Evolutionary conservation across 2,113 vertebrate species (phyloP), one percentile per base, ranked within the genome.

Genomic region (Rhabdornis inornatus): DNA sequence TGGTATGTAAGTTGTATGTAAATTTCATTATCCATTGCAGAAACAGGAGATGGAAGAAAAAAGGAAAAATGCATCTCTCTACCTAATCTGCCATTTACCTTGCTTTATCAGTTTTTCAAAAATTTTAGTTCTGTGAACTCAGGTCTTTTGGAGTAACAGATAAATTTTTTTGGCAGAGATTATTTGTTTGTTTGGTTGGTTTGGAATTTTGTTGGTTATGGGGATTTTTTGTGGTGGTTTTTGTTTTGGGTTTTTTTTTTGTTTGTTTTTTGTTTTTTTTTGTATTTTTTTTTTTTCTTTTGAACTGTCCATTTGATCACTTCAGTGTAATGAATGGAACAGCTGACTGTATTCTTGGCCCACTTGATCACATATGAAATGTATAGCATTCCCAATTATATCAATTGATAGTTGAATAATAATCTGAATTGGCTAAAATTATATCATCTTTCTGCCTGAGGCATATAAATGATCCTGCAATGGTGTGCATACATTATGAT

Each of bases 321-420:
- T 89, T 90, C 59, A 40, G 3, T 63, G 15, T 11, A 77, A 42
- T 27, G 22, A 85, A 57, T 47, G 31, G 42, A 85, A 60, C 0
- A 27, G 55, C 7, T 83, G 21, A 25, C 17, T 50, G 24, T 65
- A 35, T 60, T 69, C 35, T 92, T 88, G 12, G 24, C 50, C 47
- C 25, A 44, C 39, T 72, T 90, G 74, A 78, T 63, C 20, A 3
- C 14, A 27, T 64, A 86, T 53, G 22, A 93, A 93, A 90, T 75
- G 61, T 83, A 39, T 49, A 88, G 44, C 28, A 60, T 78, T 90
- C 28, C 35, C 40, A 90, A 39, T 78, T 93, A 70, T 93, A 88
- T 71, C 55, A 86, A 83, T 89, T 96, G 89, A 52, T 78, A 80
- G 75, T 90, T 96, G 53, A 95, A 94, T 96, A 96, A 92, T 92